Evolutionary conservation across 1,140 invertebrate species (phyloP), one percentile per base, ranked within the genome.

Genomic region (Aphelinus certus): DNA sequence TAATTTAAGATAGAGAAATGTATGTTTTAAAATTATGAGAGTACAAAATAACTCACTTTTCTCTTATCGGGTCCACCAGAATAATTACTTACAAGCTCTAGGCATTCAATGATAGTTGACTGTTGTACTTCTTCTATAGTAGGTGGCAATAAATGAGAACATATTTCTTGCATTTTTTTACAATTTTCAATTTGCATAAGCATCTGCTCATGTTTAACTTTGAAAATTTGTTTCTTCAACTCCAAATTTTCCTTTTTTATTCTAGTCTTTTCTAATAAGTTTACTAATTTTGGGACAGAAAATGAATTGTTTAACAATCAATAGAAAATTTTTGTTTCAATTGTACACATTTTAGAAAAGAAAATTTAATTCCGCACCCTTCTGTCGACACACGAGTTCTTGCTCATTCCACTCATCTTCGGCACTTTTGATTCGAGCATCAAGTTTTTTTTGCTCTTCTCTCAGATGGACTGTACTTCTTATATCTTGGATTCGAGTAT

Each of bases 81-180:
- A 69, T 86, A 79, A 56, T 78, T 78, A 66, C 80, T 81, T 63
- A 85, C 80, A 63, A 81, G 57, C 46, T 78, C 65, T 58, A 85
- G 79, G 71, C 80, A 83, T 9, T 86, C 70, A 2, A 75, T 75
- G 3, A 88, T 74, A 45, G 73, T 77, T 42, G 64, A 64, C 63
- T 79, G 75, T 73, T 84, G 71, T 61, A 87, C 71, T 9, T 83
- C 70, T 64, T 80, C 78, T 45, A 69, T 73, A 49, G 43, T 78
- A 2, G 80, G 77, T 62, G 85, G 85, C 79, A 84, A 82, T 72
- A 87, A 82, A 76, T 83, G 65, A 46, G 76, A 71, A 6, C 81
- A 85, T 56, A 87, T 82, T 78, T 77, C 71, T 76, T 79, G 73
- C 81, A 86, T 85, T 58, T 83, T 77, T 46, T 72, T 71, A 10